Evolutionary conservation across 1,140 invertebrate species (phyloP).

Genomic region (Globodera ellingtonae): DNA sequence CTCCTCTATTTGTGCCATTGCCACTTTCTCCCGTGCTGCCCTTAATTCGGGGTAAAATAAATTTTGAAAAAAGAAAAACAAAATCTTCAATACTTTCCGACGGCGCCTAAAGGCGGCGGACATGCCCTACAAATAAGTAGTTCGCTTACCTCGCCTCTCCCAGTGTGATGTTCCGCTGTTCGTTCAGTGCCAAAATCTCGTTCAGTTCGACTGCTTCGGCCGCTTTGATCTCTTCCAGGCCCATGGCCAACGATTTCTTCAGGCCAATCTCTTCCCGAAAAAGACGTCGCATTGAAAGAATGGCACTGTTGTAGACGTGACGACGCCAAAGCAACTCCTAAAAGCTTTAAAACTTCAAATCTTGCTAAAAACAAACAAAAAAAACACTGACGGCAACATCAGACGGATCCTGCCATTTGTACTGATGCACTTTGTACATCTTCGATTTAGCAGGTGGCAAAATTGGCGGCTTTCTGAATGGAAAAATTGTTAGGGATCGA

Average conservation of each 20-base stretch:
- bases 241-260: constrained; percentile 37
- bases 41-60: constrained; percentile 12
- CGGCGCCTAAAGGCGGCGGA: neutral
- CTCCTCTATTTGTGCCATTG: constrained; percentile 17
- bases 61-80: neutral
- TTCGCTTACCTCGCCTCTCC: constrained; percentile 37
- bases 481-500: neutral
- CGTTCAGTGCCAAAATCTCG: constrained; percentile 39
- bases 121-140: neutral
- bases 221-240: constrained; percentile 34
- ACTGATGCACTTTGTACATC: constrained; percentile 37
- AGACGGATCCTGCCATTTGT: constrained; percentile 41
- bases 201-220: constrained; percentile 50
- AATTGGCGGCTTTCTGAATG: constrained; percentile 48
- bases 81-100: constrained; percentile 10
- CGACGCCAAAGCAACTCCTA: constrained; percentile 53
- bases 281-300: constrained; percentile 46
- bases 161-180: constrained; percentile 43
- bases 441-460: constrained; percentile 45
- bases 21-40: constrained; percentile 34
- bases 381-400: constrained; percentile 32
- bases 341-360: neutral
- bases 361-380: neutral
- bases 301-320: constrained; percentile 56
- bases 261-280: constrained; percentile 42